Conservation (phyloP, 2,797 vertebrate genomes). For the Toxotes lorentzi region DNA sequence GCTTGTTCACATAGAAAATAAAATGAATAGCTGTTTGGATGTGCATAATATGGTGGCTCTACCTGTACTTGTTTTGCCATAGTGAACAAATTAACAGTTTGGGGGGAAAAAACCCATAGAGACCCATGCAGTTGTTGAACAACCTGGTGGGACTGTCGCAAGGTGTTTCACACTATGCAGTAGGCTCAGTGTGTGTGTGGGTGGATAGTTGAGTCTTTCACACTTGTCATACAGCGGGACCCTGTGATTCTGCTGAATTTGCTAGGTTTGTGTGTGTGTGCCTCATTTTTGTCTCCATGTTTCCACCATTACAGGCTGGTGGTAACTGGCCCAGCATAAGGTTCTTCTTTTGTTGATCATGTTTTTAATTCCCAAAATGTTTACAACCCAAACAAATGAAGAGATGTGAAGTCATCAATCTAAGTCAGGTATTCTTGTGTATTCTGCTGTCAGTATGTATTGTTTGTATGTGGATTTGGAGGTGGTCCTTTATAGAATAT, state of each 20-base stretch:
- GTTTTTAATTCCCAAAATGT: background rate
- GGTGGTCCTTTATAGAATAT: background rate
- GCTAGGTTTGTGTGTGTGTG: conserved; percentile 20
- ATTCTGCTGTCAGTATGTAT: background rate
- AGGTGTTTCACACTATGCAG: conserved; percentile 64
- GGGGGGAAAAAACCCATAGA: conserved; percentile 17
- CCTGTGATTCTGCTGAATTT: conserved; percentile 60
- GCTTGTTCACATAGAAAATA: background rate
- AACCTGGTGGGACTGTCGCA: conserved; percentile 38
- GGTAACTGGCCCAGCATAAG: background rate
- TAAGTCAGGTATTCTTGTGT: background rate
- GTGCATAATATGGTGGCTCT: background rate
- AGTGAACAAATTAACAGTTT: conserved; percentile 10
- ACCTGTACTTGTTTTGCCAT: background rate
- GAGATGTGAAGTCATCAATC: background rate
- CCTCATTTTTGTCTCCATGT: conserved; percentile 26
- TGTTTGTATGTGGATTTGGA: background rate
- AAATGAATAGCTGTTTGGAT: conserved; percentile 3
- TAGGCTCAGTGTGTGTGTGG: conserved; percentile 21
- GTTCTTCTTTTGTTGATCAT: too few relatives aligned
- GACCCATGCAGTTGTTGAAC: conserved; percentile 31
- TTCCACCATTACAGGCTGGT: conserved; percentile 1
- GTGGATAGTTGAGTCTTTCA: conserved; percentile 61
- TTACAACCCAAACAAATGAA: background rate
- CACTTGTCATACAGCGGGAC: conserved; percentile 63